A percentile compares a stretch with the other conserved stretches of the same genome.
Conservation (phyloP, 2,888 invertebrate species). For the Sclerodermus sp. region DNA sequence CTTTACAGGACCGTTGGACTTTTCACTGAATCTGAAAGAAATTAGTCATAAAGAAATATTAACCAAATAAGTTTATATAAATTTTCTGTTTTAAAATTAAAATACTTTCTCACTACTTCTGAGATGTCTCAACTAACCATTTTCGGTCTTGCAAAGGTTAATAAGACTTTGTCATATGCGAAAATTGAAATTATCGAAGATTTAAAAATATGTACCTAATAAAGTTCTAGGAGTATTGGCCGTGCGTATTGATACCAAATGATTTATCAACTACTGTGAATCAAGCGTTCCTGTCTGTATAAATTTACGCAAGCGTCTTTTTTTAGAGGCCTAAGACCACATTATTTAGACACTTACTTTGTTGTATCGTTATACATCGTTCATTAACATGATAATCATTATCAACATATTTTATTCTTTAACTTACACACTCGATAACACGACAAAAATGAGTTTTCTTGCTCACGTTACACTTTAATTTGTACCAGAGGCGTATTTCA, state of each 20-base stretch:
- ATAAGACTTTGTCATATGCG: conserved; percentile 18
- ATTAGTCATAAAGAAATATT: too few species aligned
- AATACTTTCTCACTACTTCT: too few species aligned
- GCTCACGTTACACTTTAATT: neutral
- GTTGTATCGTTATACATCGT: too few species aligned
- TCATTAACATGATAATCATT: too few species aligned
- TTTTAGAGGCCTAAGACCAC: neutral
- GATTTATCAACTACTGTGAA: neutral
- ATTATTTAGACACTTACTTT: neutral
- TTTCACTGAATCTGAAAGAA: too few species aligned
- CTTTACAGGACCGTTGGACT: too few species aligned
- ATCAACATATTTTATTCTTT: too few species aligned
- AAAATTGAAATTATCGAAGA: neutral
- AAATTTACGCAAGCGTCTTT: neutral
- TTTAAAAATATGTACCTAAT: neutral
- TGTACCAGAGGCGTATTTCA: neutral
- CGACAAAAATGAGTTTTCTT: neutral
- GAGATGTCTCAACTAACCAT: neutral
- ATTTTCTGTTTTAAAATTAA: too few species aligned
- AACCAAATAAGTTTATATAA: too few species aligned
- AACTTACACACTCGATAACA: too few species aligned
- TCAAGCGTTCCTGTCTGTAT: neutral
- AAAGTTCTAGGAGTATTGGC: neutral
- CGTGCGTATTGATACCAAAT: neutral
- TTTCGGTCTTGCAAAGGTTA: neutral